phyloP scores from a whole-genome alignment of 2,888 invertebrate species.

The Plagodis dolabraria region DNA sequence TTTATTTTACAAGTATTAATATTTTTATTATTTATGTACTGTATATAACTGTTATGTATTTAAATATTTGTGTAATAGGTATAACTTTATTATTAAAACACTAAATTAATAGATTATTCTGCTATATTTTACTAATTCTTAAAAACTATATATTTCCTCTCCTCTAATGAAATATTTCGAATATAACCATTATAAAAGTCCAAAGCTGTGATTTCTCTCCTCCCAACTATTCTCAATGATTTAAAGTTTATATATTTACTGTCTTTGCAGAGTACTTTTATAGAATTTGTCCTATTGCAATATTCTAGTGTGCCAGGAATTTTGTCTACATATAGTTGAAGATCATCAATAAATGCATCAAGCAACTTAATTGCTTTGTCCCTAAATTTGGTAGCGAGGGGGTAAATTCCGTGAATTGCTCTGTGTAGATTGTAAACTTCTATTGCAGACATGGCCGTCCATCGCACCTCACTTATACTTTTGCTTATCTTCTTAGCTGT shows the following conservation, averaged over 20 bases:
- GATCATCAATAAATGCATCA: slow-evolving; percentile 68
- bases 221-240: slow-evolving; percentile 87
- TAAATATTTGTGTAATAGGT: slow-evolving; percentile 9
- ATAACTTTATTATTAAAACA: slow-evolving; percentile 12
- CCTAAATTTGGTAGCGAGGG: slow-evolving; percentile 86
- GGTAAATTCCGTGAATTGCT: slow-evolving; percentile 87
- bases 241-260: slow-evolving; percentile 87
- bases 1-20: background rate
- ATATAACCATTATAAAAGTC: slow-evolving; percentile 96
- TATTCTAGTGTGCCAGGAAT: slow-evolving; percentile 86
- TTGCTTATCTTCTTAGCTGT: slow-evolving; percentile 90
- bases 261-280: slow-evolving; percentile 88
- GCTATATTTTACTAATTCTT: slow-evolving; percentile 49
- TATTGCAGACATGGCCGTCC: slow-evolving; percentile 86
- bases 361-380: slow-evolving; percentile 86
- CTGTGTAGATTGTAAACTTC: slow-evolving; percentile 89
- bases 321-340: slow-evolving; percentile 45
- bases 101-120: slow-evolving; percentile 10
- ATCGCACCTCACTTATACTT: slow-evolving; percentile 86
- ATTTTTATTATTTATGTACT: slow-evolving; percentile 4
- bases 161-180: slow-evolving; percentile 77
- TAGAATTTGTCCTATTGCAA: slow-evolving; percentile 80
- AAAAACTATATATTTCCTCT: slow-evolving; percentile 63
- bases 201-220: slow-evolving; percentile 89
- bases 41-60: slow-evolving; percentile 14